Evolutionary conservation across 2,797 vertebrate species (phyloP).

Genomic region (Sphenodon punctatus): DNA sequence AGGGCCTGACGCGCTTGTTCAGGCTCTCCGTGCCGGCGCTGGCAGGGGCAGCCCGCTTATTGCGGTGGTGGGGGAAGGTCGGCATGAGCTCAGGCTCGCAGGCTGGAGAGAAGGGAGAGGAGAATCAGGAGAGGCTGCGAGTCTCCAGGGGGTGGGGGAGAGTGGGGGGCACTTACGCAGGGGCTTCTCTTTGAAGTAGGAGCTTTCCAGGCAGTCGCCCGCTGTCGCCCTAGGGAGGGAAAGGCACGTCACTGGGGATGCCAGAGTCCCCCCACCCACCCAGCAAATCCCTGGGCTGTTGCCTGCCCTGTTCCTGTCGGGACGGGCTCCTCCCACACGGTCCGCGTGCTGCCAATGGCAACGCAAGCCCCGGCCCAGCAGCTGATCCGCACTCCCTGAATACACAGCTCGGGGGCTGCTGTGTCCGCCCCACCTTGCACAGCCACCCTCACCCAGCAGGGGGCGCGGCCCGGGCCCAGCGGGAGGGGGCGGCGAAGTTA

Average conservation of each 20-base stretch:
- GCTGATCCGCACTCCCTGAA: too few species aligned
- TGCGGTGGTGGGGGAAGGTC: slow-evolving; percentile 96
- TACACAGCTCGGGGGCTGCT: too few species aligned
- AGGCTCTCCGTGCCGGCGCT: slow-evolving; percentile 56
- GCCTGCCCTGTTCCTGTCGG: too few species aligned
- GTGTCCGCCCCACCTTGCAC: too few species aligned
- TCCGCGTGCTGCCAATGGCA: too few species aligned
- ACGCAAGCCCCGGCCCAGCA: too few species aligned
- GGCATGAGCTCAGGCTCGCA: slow-evolving; percentile 97
- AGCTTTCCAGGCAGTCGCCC: slow-evolving; percentile 90
- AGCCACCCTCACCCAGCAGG: not conserved
- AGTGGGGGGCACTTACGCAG: slow-evolving; percentile 83
- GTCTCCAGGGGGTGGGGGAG: not conserved
- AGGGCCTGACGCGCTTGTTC: slow-evolving; percentile 84
- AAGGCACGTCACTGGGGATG: rapidly evolving
- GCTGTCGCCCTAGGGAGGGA: slow-evolving; percentile 83
- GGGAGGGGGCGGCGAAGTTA: too few species aligned
- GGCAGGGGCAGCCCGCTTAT: slow-evolving; percentile 77
- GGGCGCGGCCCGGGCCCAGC: not conserved
- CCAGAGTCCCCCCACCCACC: rapidly evolving
- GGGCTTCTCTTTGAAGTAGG: slow-evolving; percentile 98
- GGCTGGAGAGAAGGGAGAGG: slow-evolving; percentile 71
- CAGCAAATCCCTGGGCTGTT: too few species aligned
- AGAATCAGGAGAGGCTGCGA: rapidly evolving
- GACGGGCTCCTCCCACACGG: too few species aligned